Evolutionary conservation across 2,113 vertebrate genomes (phyloP), one percentile per base, ranked within the genome.

Genomic region (Rhodinocichla rosea): DNA sequence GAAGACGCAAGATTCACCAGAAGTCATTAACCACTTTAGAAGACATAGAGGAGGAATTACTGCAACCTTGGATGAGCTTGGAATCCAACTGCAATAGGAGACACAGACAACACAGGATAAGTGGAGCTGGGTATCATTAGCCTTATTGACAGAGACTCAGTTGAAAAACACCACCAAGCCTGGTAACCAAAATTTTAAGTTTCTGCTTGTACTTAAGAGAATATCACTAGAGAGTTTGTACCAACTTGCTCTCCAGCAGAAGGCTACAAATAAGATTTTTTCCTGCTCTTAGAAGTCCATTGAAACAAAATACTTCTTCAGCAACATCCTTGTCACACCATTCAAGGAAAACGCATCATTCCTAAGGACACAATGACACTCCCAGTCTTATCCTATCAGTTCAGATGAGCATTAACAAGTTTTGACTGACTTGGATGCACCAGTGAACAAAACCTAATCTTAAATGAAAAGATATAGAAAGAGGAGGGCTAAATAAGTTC

Each of bases 61-160:
- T 68, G n/a, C 59, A 77, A 30, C 3, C 13, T 37, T n/a, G 83
- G 24, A 10, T 5, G 7, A 7, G 33, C 27, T 17, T 57, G 47
- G 82, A 33, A 10, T 23, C 23, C 73, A 77, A 2, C 12, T 26
- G n/a, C 42, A 23, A 8, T 0, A 42, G 24, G 9, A 64, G 35
- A 33, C 8, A 2, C 33, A 15, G 27, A 11, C 32, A 60, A 63
- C 32, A 20, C 0, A 22, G 28, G 35, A 1, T n/a, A 39, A 30
- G 47, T 26, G 35, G 35, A 77, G 32, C 12, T 56, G 21, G 22
- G 28, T 5, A 33, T 45, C 42, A 27, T 10, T 5, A 42, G 6
- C 5, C 2, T 47, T 10, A 33, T 0, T 21, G 50, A 40, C 44
- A 55, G 47, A 67, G 21, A 52, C 7, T 11, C 44, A 5, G 15